Evolutionary conservation across 2,888 invertebrate genomes (phyloP), one percentile per base, ranked within the genome.

Genomic region (Apomyelois bistriatella): DNA sequence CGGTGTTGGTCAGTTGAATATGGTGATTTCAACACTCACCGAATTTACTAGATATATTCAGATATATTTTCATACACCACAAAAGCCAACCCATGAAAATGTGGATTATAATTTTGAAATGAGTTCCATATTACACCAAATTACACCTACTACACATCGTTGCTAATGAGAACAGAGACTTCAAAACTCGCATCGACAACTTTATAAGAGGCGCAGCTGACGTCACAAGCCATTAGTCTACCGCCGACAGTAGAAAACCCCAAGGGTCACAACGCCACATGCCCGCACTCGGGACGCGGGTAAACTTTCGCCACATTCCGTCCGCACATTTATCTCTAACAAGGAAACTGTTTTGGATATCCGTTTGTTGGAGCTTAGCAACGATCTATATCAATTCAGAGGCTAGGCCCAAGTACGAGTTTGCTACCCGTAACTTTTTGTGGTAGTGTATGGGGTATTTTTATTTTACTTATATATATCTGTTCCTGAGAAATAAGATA

Each of bases 191-290:
- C 46, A 46, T 32, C 15, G 46, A 48, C 64, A 70, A 72, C 66
- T 72, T 74, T 71, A 74, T 74, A 76, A 79, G 60, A 58, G 59
- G 53, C 58, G 58, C 75, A 77, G 76, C 69, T 76, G 76, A 76
- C 76, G 76, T 76, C 72, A 74, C 66, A 72, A 68, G 74, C 79
- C 78, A 82, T 85, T 85, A 83, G 79, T 76, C 66, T 32, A 15
- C 8, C 66, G 74, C 65, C 69, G 73, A 76, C 79, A 74, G 70
- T 70, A 62, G 74, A 76, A 78, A 80, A 79, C 81, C 82, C 81
- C 82, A 81, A 75, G 82, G 83, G 82, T 81, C 77, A 74, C 70
- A 79, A 74, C 78, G 76, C 72, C 85, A 85, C 71, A 83, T 85
- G 84, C 80, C 72, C 72, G 82, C 79, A 77, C 83, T 81, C 74